Conservation (phyloP, 1,140 invertebrate species). For the Ceratoteleas bidentatus region DNA sequence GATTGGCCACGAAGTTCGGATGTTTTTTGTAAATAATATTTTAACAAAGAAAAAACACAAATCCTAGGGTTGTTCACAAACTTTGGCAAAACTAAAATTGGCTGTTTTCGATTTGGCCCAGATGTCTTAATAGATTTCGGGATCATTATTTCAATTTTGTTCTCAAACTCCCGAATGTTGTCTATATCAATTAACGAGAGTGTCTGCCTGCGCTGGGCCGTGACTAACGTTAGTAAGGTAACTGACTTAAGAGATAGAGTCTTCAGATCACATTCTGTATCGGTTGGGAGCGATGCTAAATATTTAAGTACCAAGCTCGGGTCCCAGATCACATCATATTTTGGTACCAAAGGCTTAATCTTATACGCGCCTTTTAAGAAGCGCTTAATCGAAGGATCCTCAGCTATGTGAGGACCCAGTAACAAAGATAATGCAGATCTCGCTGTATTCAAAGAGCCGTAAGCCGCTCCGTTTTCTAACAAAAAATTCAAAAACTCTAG, state of each 20-base stretch:
- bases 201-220: constrained; percentile 16
- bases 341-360: too few species aligned
- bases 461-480: too few species aligned
- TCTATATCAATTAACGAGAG: constrained; percentile 3
- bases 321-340: constrained; percentile 20
- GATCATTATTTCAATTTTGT: constrained; percentile 1
- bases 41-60: constrained; percentile 3
- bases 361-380: too few species aligned
- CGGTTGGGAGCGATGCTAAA: not conserved
- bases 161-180: not conserved
- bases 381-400: too few species aligned
- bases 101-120: constrained; percentile 3
- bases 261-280: not conserved
- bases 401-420: too few species aligned
- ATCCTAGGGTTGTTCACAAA: not conserved
- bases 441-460: too few species aligned
- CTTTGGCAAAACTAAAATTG: constrained; percentile 1
- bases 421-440: too few species aligned
- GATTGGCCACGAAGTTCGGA: not conserved
- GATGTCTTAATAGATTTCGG: constrained; percentile 1
- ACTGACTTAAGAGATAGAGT: constrained; percentile 2
- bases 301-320: not conserved
- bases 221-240: constrained; percentile 7
- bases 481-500: too few species aligned
- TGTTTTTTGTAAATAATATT: constrained; percentile 8